phyloP scores from a whole-genome alignment of 2,797 vertebrate species.

The Sebastes vulpes region DNA sequence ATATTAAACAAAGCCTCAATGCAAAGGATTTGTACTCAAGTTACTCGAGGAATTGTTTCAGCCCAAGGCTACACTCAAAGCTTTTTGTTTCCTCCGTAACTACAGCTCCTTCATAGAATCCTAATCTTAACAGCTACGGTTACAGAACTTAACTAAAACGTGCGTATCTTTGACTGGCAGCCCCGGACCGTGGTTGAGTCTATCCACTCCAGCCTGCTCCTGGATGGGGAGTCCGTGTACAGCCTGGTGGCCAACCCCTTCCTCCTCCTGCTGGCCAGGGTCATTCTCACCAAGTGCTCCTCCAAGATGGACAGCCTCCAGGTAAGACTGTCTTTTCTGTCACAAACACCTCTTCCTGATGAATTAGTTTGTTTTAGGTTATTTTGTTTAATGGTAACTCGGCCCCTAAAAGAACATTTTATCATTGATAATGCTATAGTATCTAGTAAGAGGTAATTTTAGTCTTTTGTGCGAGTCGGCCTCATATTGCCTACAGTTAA shows the following conservation, averaged over 20 bases:
- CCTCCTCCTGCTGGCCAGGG: constrained; percentile 89
- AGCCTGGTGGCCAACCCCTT: constrained; percentile 89
- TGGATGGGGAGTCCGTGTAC: constrained; percentile 95
- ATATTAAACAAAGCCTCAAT: no score
- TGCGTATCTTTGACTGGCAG: constrained; percentile 56
- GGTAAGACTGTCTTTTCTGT: constrained; percentile 79
- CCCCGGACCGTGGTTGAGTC: constrained; percentile 67
- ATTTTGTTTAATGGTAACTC: background rate
- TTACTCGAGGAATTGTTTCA: no score
- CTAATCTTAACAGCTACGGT: background rate
- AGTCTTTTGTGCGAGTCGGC: background rate
- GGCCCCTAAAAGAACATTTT: background rate
- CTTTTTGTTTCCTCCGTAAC: no score
- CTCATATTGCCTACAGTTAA: no score
- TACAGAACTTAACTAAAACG: background rate
- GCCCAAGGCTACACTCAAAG: no score
- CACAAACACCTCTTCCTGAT: background rate
- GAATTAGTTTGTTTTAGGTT: background rate
- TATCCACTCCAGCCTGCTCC: constrained; percentile 84
- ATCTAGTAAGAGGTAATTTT: background rate
- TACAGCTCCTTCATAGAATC: background rate
- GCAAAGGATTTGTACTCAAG: no score
- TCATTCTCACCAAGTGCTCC: constrained; percentile 88
- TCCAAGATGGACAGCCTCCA: constrained; percentile 87
- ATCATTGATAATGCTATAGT: background rate